A percentile compares a stretch with the other conserved stretches of the same genome.
phyloP scores from a whole-genome alignment of 2,113 vertebrate species.

The Trachemys scripta region DNA sequence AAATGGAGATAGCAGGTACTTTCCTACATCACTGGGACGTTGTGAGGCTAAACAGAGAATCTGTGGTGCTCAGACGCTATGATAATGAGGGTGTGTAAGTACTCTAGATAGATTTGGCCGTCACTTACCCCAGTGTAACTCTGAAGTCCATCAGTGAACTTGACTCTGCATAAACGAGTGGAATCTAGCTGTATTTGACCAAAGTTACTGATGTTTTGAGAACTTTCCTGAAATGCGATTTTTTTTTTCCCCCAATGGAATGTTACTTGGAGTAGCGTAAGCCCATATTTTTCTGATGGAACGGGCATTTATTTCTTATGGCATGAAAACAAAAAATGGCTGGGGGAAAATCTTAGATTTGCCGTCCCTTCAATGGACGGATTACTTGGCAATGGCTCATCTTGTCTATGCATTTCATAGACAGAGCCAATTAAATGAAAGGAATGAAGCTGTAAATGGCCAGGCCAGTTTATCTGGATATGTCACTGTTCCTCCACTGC shows the following conservation, averaged over 20 bases:
- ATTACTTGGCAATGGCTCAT: not conserved
- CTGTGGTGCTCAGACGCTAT: not conserved
- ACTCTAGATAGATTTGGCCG: not conserved
- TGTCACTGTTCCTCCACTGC: not conserved
- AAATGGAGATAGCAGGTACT: not conserved
- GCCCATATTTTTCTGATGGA: not conserved
- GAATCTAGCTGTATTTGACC: not conserved
- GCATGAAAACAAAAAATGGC: not conserved
- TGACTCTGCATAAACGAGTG: not conserved
- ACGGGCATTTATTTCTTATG: not conserved
- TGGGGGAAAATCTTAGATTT: not conserved
- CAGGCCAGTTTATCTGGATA: not conserved
- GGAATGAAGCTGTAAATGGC: conserved; percentile 18
- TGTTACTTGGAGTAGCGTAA: not conserved
- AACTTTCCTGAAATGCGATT: not conserved
- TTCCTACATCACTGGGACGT: not conserved
- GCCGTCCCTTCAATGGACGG: not conserved
- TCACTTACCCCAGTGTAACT: not conserved
- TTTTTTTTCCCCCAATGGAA: not conserved
- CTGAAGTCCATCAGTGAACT: not conserved
- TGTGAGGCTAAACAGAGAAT: not conserved
- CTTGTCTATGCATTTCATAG: conserved; percentile 31
- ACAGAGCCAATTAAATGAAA: conserved; percentile 45
- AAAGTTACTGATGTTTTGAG: not conserved
- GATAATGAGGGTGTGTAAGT: not conserved